Base-by-base conservation (phyloP, 1,140 invertebrate genomes). In the Megathymus violae region DNA sequence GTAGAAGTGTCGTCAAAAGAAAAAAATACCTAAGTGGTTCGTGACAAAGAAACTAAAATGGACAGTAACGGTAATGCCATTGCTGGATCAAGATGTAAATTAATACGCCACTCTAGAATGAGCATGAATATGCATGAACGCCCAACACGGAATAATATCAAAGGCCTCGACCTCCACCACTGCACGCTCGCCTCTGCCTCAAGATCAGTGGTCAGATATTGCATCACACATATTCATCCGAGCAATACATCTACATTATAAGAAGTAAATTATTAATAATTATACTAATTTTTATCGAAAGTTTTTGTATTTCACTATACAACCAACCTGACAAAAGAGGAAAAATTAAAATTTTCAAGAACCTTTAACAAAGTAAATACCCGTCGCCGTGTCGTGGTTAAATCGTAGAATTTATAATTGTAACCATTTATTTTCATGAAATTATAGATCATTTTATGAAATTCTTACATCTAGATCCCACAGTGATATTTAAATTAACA, bases 51-150 rank as follows among this genome's bases (percentile, higher is more conserved):
- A 86, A 85, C 75, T 63, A 76, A 83, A 87, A 80, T 76, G 80
- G 76, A 66, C 78, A 83, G 78, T 77, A 73, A 68, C 81, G 82
- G 69, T 67, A 56, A 69, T 71, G 67, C 77, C 59, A 72, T 65
- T 82, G 73, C 76, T 64, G 73, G 80, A 83, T 86, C 80, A 75
- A 70, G 74, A 90, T 90, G 85, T 79, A 90, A 90, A 90, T 90
- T 85, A 88, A 88, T 90, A 90, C 87, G 79, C 78, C 82, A 72
- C 69, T 76, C 73, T 71, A 78, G 72, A 81, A 76, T 73, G 69
- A 74, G 69, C 62, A 88, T 89, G 85, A 90, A 90, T 90, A 90
- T 90, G 85, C 83, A 90, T 88, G 78, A 62, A 25, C 58, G 62
- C 63, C 62, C 68, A 72, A 71, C 54, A 69, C 78, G 74, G 82